A percentile compares a stretch with the other conserved stretches of the same genome.
Conservation (phyloP, 1,140 invertebrate species). For the Helicoverpa armigera region DNA sequence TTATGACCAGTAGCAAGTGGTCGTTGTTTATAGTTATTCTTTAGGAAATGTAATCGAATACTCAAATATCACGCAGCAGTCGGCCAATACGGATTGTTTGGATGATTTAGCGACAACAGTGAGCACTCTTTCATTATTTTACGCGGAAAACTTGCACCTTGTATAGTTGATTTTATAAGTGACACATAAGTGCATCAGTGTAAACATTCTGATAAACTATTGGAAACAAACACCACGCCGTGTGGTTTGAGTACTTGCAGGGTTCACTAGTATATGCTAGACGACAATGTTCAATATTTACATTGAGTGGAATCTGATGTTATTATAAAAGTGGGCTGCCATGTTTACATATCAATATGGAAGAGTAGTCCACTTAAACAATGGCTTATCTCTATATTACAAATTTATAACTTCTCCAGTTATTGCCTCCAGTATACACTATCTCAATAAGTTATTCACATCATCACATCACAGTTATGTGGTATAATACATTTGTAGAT, state of each 20-base stretch:
- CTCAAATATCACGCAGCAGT: neutral
- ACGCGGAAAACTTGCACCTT: neutral
- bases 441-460: too few relatives aligned
- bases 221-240: neutral
- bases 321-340: conserved; percentile 5
- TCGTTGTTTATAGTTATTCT: conserved; percentile 27
- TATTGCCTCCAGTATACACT: too few relatives aligned
- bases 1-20: conserved; percentile 37
- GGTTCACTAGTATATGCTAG: neutral
- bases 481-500: neutral
- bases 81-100: neutral
- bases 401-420: too few relatives aligned
- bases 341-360: conserved; percentile 12
- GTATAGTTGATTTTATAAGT: neutral
- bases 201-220: conserved; percentile 21
- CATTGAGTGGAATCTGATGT: conserved; percentile 9
- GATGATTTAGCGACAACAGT: conserved; percentile 7
- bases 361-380: too few relatives aligned
- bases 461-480: too few relatives aligned
- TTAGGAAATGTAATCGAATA: conserved; percentile 32
- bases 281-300: conserved; percentile 14
- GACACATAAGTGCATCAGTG: neutral
- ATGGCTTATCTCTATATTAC: too few relatives aligned
- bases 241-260: neutral
- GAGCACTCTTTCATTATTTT: conserved; percentile 4